These are phyloP conservation scores for Metallyticus violacea DNA, from an alignment of 2,888 invertebrate genomes.

Conservation along the genomic window DNA sequence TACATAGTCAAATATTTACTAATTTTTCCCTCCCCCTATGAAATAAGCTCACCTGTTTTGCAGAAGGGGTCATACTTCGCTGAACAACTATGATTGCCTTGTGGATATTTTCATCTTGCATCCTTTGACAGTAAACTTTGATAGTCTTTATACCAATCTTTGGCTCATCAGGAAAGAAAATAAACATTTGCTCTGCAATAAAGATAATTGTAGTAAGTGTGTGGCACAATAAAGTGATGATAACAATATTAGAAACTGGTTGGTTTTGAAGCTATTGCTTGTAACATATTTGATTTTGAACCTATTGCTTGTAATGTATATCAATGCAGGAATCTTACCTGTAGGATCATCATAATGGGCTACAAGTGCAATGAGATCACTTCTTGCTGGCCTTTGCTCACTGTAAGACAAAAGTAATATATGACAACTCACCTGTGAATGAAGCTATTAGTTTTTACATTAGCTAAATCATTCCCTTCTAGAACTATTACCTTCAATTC, in stretches of 20 bases:
- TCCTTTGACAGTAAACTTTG: conserved; percentile 96
- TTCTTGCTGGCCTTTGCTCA: conserved; percentile 88
- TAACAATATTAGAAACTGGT: too few species aligned
- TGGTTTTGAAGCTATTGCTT: too few species aligned
- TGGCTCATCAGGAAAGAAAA: conserved; percentile 98
- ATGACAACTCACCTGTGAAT: background rate
- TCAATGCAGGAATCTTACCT: conserved; percentile 42
- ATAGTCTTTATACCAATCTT: conserved; percentile 99
- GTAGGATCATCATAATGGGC: conserved; percentile 99
- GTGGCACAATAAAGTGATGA: too few species aligned
- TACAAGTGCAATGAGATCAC: conserved; percentile 93
- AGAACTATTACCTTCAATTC: too few species aligned
- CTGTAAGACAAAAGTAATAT: conserved; percentile 49
- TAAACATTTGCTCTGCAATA: conserved; percentile 89
- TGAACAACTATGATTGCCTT: conserved; percentile 98
- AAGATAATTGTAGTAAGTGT: background rate
- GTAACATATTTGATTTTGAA: too few species aligned
- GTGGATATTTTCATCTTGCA: conserved; percentile 99
- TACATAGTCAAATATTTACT: too few species aligned
- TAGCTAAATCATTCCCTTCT: too few species aligned
- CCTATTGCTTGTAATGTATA: too few species aligned
- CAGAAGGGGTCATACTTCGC: conserved; percentile 98
- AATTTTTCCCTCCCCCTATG: too few species aligned
- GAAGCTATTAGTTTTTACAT: background rate
- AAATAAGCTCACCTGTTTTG: conserved; percentile 72